These are phyloP conservation scores for Pogonocherus hispidulus DNA, from an alignment of 2,888 invertebrate species.

Conservation along the genomic window DNA sequence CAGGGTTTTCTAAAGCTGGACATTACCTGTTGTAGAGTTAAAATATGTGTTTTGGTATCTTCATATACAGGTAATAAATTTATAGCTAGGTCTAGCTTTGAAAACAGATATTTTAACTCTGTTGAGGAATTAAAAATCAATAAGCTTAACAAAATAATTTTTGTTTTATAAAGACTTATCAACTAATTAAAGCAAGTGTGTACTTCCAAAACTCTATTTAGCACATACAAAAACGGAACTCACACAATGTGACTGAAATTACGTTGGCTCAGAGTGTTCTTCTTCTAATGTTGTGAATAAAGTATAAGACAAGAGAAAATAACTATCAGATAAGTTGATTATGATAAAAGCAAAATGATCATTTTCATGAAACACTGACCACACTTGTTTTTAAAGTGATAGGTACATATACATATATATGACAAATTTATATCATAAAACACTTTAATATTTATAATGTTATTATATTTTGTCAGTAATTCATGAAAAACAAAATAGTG, in stretches of 20 bases:
- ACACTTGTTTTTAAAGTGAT: too few species aligned
- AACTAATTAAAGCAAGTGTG: conserved; percentile 27
- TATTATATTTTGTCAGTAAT: too few species aligned
- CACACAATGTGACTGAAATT: conserved; percentile 64
- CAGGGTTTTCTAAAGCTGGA: too few species aligned
- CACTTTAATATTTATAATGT: too few species aligned
- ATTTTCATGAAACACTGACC: background rate
- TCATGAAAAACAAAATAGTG: too few species aligned
- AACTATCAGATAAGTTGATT: conserved; percentile 31
- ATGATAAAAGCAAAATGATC: background rate
- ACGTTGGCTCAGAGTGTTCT: conserved; percentile 67
- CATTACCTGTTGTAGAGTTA: background rate
- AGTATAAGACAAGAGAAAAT: conserved; percentile 41
- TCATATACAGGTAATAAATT: too few species aligned
- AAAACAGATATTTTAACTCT: conserved; percentile 8
- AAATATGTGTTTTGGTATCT: background rate
- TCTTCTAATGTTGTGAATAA: conserved; percentile 63
- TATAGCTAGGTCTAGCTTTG: too few species aligned
- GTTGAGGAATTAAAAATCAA: background rate
- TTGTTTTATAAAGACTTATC: conserved; percentile 32
- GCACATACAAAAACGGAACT: conserved; percentile 55
- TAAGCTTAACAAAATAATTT: background rate
- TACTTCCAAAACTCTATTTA: conserved; percentile 45
- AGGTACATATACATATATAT: too few species aligned
- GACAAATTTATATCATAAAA: too few species aligned